Evolutionary conservation across 2,888 invertebrate species (phyloP).

Genomic region (Stegophylla sp.): DNA sequence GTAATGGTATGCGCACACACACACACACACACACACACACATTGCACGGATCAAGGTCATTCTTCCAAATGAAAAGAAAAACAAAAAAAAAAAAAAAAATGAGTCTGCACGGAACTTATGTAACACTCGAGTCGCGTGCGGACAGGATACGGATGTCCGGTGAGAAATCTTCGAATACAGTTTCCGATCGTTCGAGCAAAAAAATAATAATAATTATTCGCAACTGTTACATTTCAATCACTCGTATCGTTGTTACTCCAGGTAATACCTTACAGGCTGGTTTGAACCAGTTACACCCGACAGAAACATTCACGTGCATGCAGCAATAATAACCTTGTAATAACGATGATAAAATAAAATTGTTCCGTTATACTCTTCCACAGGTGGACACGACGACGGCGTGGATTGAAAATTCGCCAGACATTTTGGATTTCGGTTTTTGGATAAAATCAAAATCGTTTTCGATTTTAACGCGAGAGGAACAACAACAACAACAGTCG

Average conservation of each 20-base stretch:
- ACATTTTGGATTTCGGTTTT: neutral
- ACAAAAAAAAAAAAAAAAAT: constrained; percentile 43
- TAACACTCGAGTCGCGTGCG: neutral
- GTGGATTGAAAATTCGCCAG: neutral
- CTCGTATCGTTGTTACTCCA: neutral
- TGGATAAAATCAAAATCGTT: neutral
- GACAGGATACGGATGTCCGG: constrained; percentile 57
- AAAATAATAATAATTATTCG: too few relatives aligned
- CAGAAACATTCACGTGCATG: constrained; percentile 14
- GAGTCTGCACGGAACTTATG: constrained; percentile 33
- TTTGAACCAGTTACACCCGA: constrained; percentile 20
- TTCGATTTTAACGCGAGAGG: neutral
- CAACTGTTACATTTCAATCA: neutral
- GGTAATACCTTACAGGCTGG: neutral
- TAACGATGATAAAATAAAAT: too few relatives aligned
- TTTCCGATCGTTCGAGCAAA: neutral
- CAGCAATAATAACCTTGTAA: neutral
- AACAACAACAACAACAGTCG: too few relatives aligned
- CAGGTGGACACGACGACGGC: neutral
- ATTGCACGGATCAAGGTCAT: constrained; percentile 46
- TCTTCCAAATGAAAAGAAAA: constrained; percentile 29
- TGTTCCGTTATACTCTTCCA: too few relatives aligned
- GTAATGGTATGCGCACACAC: constrained; percentile 24
- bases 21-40: too few relatives aligned
- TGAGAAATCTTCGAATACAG: constrained; percentile 43